These are phyloP conservation scores for Scaptomyza parva DNA, from an alignment of 2,888 invertebrate species.

Conservation along the genomic window DNA sequence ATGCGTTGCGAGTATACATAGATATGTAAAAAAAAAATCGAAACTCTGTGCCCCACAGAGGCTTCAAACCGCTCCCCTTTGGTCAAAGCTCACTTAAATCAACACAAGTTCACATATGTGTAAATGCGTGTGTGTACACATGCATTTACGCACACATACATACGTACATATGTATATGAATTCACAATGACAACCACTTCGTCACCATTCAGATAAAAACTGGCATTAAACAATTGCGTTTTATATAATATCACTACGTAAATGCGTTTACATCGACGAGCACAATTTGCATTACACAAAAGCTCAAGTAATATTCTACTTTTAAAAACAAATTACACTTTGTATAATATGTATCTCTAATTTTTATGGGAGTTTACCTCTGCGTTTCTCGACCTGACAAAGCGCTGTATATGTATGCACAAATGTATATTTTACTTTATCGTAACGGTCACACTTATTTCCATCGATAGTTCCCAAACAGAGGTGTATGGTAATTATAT, in stretches of 20 bases:
- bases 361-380: constrained; percentile 74
- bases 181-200: constrained; percentile 78
- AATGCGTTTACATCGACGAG: constrained; percentile 39
- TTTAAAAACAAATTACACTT: constrained; percentile 59
- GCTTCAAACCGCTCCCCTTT: constrained; percentile 62
- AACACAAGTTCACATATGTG: constrained; percentile 63
- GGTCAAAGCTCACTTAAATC: constrained; percentile 52
- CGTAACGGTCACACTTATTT: constrained; percentile 25
- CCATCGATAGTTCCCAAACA: background rate
- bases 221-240: constrained; percentile 67
- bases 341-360: constrained; percentile 30
- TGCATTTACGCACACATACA: constrained; percentile 35
- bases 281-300: constrained; percentile 52
- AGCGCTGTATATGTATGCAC: constrained; percentile 44
- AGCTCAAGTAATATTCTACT: constrained; percentile 29
- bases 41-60: constrained; percentile 63
- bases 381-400: constrained; percentile 64
- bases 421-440: constrained; percentile 16
- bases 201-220: constrained; percentile 75
- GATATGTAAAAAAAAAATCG: constrained; percentile 74
- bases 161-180: constrained; percentile 49
- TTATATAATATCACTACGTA: constrained; percentile 68
- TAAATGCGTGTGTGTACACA: constrained; percentile 27
- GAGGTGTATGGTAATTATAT: constrained; percentile 2
- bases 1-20: constrained; percentile 71